Evolutionary conservation across 1,140 invertebrate species (phyloP).

Genomic region (Atta colombica): DNA sequence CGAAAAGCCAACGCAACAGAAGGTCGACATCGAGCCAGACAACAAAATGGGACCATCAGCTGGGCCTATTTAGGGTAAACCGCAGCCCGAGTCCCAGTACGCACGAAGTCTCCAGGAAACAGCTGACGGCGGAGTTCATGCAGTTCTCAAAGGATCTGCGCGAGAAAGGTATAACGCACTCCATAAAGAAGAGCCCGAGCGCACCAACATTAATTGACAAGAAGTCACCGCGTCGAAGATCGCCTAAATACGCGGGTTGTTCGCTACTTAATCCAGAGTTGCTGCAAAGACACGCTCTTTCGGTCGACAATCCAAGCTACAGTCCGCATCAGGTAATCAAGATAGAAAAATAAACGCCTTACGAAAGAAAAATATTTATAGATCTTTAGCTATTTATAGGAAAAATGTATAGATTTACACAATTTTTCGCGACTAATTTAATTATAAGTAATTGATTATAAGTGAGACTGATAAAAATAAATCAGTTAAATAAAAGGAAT

Average conservation of each 20-base stretch:
- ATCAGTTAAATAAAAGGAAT: too few relatives aligned
- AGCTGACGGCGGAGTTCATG: slow-evolving; percentile 90
- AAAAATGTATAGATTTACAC: too few relatives aligned
- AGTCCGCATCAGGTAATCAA: slow-evolving; percentile 80
- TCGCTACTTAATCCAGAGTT: slow-evolving; percentile 88
- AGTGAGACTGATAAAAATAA: too few relatives aligned
- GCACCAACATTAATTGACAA: slow-evolving; percentile 87
- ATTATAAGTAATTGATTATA: background rate
- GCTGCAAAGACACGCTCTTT: slow-evolving; percentile 89
- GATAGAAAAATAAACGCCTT: background rate
- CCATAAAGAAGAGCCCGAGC: slow-evolving; percentile 87
- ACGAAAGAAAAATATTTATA: background rate
- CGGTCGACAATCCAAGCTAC: slow-evolving; percentile 89
- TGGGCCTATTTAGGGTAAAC: slow-evolving; percentile 88
- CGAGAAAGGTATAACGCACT: slow-evolving; percentile 82
- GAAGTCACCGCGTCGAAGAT: slow-evolving; percentile 83
- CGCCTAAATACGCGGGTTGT: slow-evolving; percentile 86
- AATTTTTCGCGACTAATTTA: background rate
- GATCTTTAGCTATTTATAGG: too few relatives aligned
- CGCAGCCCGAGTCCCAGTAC: slow-evolving; percentile 85
- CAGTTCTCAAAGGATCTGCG: slow-evolving; percentile 90
- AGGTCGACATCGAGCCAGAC: slow-evolving; percentile 86
- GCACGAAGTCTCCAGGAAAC: slow-evolving; percentile 84
- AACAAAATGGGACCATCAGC: slow-evolving; percentile 88
- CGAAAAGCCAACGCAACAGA: slow-evolving; percentile 85